These are phyloP conservation scores for Meloe dianella DNA, from an alignment of 2,888 invertebrate genomes.

Conservation along the genomic window DNA sequence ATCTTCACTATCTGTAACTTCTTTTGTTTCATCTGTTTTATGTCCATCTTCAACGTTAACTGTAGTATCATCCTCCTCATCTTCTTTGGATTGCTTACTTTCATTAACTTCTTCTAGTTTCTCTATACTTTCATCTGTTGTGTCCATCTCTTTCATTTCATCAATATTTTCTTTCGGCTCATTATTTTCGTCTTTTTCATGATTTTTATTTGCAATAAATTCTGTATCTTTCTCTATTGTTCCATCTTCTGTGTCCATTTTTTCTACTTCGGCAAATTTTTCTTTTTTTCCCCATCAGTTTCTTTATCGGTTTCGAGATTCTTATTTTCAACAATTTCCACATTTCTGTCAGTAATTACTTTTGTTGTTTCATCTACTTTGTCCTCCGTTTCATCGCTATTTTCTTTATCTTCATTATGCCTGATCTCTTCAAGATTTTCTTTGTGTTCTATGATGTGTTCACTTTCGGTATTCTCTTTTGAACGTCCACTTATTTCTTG, in stretches of 20 bases:
- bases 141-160: background rate
- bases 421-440: background rate
- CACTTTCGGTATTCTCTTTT: background rate
- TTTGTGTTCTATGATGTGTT: background rate
- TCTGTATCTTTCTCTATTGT: background rate
- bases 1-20: background rate
- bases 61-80: background rate
- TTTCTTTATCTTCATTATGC: slow-evolving; percentile 2
- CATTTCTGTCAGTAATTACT: too few species aligned
- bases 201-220: background rate
- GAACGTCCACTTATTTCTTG: background rate
- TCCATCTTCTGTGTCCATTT: background rate
- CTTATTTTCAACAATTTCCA: slow-evolving; percentile 8
- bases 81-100: background rate
- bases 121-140: background rate
- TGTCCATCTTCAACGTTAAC: background rate
- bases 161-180: background rate
- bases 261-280: background rate
- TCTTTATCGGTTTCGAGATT: too few species aligned
- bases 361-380: slow-evolving; percentile 6
- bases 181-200: background rate
- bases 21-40: background rate
- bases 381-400: background rate
- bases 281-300: too few species aligned
- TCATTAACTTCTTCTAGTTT: background rate